Percentiles rank a stretch among this genome's conserved stretches.
Conservation (phyloP, 1,140 invertebrate genomes). For the Dinoponera quadriceps region DNA sequence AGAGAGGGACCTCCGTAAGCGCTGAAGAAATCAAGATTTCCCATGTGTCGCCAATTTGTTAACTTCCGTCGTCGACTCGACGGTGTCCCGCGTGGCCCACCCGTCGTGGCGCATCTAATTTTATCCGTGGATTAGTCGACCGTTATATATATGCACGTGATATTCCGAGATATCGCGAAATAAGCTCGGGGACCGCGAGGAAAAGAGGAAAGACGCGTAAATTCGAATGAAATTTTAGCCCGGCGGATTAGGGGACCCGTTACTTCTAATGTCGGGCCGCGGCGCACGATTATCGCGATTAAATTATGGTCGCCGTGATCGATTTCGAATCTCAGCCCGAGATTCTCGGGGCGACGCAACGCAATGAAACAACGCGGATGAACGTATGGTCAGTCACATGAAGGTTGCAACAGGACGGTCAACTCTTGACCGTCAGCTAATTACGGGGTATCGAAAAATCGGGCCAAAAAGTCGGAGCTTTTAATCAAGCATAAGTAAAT, state of each 20-base stretch:
- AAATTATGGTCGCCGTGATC: constrained; percentile 17
- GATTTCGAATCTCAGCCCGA: background rate
- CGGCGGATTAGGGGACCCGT: background rate
- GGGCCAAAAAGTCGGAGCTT: too few species aligned
- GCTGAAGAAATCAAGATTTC: constrained; percentile 65
- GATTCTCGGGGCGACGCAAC: background rate
- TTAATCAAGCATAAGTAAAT: too few species aligned
- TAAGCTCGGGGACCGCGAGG: constrained; percentile 27
- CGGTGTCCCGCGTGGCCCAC: constrained; percentile 16
- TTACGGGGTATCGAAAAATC: too few species aligned
- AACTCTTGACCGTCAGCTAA: too few species aligned
- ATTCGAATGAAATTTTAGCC: constrained; percentile 13
- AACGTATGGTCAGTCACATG: too few species aligned
- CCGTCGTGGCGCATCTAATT: constrained; percentile 45
- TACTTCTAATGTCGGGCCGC: background rate
- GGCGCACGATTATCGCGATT: constrained; percentile 22
- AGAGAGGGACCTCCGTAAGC: constrained; percentile 24
- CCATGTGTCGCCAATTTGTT: constrained; percentile 67
- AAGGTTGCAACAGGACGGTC: too few species aligned
- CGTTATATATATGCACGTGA: background rate
- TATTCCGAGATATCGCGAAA: constrained; percentile 22
- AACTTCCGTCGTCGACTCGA: constrained; percentile 41
- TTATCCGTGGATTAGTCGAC: constrained; percentile 25
- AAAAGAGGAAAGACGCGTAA: background rate
- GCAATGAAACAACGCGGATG: background rate